A percentile compares a stretch with the other conserved stretches of the same genome.
Evolutionary conservation across 2,797 vertebrate species (phyloP).

Genomic region (Podarcis siculus): DNA sequence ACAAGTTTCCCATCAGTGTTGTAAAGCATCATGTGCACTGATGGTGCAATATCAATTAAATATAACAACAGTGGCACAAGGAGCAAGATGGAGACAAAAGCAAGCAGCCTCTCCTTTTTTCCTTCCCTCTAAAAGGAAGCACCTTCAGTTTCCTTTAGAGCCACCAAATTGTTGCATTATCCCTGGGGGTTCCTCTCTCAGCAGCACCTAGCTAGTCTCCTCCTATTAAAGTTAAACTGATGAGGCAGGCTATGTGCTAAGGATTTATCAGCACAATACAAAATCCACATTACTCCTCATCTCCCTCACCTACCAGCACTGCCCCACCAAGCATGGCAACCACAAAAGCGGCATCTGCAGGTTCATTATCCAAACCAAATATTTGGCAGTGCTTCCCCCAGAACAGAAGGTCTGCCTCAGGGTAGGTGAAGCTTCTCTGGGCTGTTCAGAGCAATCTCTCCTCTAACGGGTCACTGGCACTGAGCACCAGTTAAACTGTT

Average conservation of each 20-base stretch:
- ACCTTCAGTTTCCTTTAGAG: not conserved
- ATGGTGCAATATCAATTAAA: not conserved
- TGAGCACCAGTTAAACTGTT: constrained; percentile 1
- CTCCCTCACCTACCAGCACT: not conserved
- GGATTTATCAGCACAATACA: not conserved
- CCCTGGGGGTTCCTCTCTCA: not conserved
- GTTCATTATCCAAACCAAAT: constrained; percentile 29
- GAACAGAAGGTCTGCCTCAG: constrained; percentile 16
- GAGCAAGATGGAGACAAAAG: not conserved
- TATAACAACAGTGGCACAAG: not conserved
- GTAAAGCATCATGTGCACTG: not conserved
- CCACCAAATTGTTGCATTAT: not conserved
- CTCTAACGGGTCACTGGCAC: not conserved
- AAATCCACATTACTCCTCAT: not conserved
- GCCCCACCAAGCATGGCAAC: not conserved
- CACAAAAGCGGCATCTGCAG: constrained; percentile 17
- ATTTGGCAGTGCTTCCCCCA: constrained; percentile 10
- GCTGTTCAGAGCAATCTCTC: not conserved
- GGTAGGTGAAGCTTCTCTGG: not conserved
- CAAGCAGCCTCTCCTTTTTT: not conserved
- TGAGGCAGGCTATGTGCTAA: not conserved
- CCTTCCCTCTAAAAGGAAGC: not conserved
- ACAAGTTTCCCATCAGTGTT: no score
- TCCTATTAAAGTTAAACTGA: not conserved
- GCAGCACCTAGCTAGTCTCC: not conserved